Evolutionary conservation across 1,140 invertebrate species (phyloP).

Genomic region (Drosophila athabasca): DNA sequence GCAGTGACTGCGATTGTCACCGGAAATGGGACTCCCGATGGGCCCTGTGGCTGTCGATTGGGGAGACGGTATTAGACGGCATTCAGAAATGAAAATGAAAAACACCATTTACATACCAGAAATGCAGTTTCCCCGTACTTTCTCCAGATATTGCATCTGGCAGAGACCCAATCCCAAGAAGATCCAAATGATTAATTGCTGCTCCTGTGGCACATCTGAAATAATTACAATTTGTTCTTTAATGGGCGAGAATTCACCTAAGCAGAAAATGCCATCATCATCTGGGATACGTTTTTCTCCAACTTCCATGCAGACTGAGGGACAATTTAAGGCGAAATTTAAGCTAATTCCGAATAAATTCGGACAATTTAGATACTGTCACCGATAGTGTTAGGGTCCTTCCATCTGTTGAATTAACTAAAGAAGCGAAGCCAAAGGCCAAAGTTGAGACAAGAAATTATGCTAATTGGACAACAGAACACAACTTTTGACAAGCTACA

Average conservation of each 20-base stretch:
- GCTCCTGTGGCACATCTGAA: slow-evolving; percentile 18
- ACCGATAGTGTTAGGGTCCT: slow-evolving; percentile 3
- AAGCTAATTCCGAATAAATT: slow-evolving; percentile 11
- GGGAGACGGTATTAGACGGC: no score
- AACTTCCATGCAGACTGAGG: background rate
- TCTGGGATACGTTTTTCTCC: slow-evolving; percentile 12
- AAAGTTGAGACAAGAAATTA: slow-evolving; percentile 39
- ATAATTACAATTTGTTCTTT: slow-evolving; percentile 71
- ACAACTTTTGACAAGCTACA: slow-evolving; percentile 35
- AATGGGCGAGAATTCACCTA: slow-evolving; percentile 52
- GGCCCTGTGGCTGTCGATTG: slow-evolving; percentile 4
- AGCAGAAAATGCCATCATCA: slow-evolving; percentile 37
- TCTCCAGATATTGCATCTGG: no score
- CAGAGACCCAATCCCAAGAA: slow-evolving; percentile 14
- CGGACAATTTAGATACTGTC: slow-evolving; percentile 37
- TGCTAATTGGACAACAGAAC: slow-evolving; percentile 64
- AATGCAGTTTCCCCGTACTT: background rate
- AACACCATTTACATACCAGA: no score
- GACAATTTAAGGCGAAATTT: slow-evolving; percentile 9
- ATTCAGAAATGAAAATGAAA: no score
- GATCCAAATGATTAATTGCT: slow-evolving; percentile 56
- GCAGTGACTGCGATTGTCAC: slow-evolving; percentile 21
- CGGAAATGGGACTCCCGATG: slow-evolving; percentile 22
- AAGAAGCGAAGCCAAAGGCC: background rate
- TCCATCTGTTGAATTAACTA: slow-evolving; percentile 44